Evolutionary conservation across 2,888 invertebrate species (phyloP).

Genomic region (Eumacrocentrus americanus): DNA sequence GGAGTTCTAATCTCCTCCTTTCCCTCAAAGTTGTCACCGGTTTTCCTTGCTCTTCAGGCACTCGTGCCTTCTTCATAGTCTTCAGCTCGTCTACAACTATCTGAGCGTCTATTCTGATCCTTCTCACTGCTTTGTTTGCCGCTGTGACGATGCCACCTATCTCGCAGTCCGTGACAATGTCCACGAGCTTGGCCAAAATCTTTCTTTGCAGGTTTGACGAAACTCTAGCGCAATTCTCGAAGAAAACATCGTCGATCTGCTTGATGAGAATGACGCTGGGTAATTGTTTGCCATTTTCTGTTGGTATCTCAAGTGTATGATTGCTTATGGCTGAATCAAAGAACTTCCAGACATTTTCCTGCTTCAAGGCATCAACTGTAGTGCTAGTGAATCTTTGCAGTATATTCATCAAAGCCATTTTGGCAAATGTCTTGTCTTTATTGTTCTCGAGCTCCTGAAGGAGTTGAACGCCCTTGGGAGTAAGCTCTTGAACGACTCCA

Average conservation of each 20-base stretch:
- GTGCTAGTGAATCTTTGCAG: conserved; percentile 66
- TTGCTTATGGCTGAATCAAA: conserved; percentile 66
- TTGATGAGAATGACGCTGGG: conserved; percentile 65
- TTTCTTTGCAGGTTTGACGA: conserved; percentile 42
- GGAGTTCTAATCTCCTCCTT: conserved; percentile 52
- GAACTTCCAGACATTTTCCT: conserved; percentile 66
- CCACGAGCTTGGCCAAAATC: conserved; percentile 49
- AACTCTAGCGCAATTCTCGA: conserved; percentile 49
- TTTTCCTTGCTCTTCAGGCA: conserved; percentile 9
- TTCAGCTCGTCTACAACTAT: conserved; percentile 68
- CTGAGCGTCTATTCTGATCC: conserved; percentile 69
- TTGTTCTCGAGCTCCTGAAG: conserved; percentile 34
- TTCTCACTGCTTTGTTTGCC: conserved; percentile 71
- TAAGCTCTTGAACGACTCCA: conserved; percentile 61
- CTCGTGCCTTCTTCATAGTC: conserved; percentile 65
- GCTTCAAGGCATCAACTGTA: conserved; percentile 61
- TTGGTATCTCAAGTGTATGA: conserved; percentile 61
- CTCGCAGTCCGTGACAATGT: conserved; percentile 54
- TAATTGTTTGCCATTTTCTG: conserved; percentile 56
- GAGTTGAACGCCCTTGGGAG: conserved; percentile 48
- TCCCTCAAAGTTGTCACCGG: neutral
- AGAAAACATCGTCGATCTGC: conserved; percentile 66
- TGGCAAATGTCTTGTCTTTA: conserved; percentile 59
- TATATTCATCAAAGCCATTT: conserved; percentile 65
- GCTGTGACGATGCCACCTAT: conserved; percentile 57